Conservation (phyloP, 1,140 invertebrate species). For the Leptinotarsa lineolata region DNA sequence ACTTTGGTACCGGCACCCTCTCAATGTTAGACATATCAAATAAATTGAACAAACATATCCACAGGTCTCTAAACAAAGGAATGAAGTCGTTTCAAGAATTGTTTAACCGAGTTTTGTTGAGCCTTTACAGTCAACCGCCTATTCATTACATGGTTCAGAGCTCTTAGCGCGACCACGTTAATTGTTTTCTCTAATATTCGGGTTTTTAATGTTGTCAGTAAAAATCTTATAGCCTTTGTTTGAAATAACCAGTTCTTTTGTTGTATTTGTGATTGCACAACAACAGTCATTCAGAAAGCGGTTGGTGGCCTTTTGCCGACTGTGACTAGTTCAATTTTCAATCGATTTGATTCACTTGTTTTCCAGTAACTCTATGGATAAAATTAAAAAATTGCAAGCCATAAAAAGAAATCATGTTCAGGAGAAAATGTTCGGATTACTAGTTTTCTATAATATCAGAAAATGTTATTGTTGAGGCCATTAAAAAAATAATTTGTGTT, state of each 20-base stretch:
- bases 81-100: slow-evolving; percentile 24
- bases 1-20: background rate
- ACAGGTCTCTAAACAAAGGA: slow-evolving; percentile 10
- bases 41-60: slow-evolving; percentile 6
- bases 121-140: slow-evolving; percentile 15
- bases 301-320: no score
- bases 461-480: no score
- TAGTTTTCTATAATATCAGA: no score
- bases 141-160: slow-evolving; percentile 19
- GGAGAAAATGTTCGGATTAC: no score
- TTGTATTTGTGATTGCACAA: background rate
- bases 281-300: background rate
- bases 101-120: slow-evolving; percentile 12
- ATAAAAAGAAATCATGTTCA: no score
- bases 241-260: slow-evolving; percentile 7
- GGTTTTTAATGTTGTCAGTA: slow-evolving; percentile 13
- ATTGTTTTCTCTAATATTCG: slow-evolving; percentile 23
- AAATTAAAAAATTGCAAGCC: no score
- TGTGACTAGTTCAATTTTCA: no score
- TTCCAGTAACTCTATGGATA: no score
- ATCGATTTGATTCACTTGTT: no score
- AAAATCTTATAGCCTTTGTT: slow-evolving; percentile 8
- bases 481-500: no score
- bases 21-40: background rate
- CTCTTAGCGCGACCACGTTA: slow-evolving; percentile 22